A percentile compares a stretch with the other conserved stretches of the same genome.
phyloP scores from a whole-genome alignment of 2,888 invertebrate species.

The Xylophagus ater region DNA sequence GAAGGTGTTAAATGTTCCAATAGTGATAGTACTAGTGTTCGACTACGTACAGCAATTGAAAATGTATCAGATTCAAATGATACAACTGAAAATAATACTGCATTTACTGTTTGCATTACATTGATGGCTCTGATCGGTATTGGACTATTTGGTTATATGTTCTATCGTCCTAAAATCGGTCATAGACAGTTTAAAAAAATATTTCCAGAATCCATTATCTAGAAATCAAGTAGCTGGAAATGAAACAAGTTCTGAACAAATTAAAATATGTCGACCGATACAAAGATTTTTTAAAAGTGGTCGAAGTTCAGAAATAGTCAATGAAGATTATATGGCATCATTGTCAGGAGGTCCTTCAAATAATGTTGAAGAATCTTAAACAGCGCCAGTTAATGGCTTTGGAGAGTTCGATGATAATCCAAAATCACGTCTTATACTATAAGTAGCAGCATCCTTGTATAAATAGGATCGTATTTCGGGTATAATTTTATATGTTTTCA shows the following conservation, averaged over 20 bases:
- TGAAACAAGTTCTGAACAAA: neutral
- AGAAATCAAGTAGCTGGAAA: conserved; percentile 18
- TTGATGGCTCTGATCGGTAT: conserved; percentile 19
- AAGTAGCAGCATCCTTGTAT: too few species aligned
- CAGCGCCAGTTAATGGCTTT: conserved; percentile 23
- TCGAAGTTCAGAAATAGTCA: conserved; percentile 24
- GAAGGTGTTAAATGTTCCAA: conserved; percentile 31
- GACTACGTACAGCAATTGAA: conserved; percentile 1
- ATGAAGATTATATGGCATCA: conserved; percentile 1
- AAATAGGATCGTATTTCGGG: too few species aligned
- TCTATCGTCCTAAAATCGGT: conserved; percentile 40
- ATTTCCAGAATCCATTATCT: conserved; percentile 39
- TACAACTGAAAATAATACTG: conserved; percentile 3
- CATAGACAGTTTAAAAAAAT: conserved; percentile 38
- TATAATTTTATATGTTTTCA: too few species aligned
- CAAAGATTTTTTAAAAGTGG: conserved; percentile 25
- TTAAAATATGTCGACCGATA: conserved; percentile 20
- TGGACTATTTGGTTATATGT: conserved; percentile 26
- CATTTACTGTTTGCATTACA: conserved; percentile 16
- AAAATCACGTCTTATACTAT: conserved; percentile 30
- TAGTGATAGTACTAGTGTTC: conserved; percentile 8
- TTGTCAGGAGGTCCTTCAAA: neutral
- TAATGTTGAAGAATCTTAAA: conserved; percentile 19
- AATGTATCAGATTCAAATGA: neutral
- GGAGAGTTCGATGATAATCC: conserved; percentile 30